A percentile compares a stretch with the other conserved stretches of the same genome.
Evolutionary conservation across 2,888 invertebrate species (phyloP).

Genomic region (Spodoptera exigua): DNA sequence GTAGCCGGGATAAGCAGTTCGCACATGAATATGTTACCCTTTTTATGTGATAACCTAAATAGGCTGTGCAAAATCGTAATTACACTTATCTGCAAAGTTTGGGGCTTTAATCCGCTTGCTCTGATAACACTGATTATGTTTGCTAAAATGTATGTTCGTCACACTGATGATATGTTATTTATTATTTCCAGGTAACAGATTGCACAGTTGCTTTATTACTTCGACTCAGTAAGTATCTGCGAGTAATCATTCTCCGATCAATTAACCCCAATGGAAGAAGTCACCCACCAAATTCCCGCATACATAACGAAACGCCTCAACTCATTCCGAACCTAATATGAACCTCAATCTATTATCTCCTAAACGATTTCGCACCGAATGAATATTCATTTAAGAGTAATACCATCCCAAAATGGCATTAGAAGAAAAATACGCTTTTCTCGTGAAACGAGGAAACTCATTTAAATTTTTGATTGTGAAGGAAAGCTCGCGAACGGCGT

Average conservation of each 20-base stretch:
- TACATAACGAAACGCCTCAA: constrained; percentile 80
- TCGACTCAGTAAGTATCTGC: constrained; percentile 50
- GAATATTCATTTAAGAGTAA: constrained; percentile 88
- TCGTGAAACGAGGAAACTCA: constrained; percentile 79
- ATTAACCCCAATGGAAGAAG: constrained; percentile 69
- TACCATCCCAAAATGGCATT: constrained; percentile 85
- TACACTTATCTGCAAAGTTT: constrained; percentile 36
- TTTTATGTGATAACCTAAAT: constrained; percentile 34
- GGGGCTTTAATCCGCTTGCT: constrained; percentile 14
- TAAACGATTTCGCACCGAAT: constrained; percentile 87
- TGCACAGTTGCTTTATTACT: constrained; percentile 24
- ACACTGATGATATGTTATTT: constrained; percentile 21
- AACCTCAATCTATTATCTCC: constrained; percentile 86
- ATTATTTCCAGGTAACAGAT: constrained; percentile 53
- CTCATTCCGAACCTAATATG: constrained; percentile 83
- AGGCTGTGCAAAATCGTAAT: constrained; percentile 31
- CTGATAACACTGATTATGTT: constrained; percentile 45
- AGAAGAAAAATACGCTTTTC: constrained; percentile 77
- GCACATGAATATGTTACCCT: constrained; percentile 27
- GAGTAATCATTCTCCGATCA: constrained; percentile 57
- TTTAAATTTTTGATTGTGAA: constrained; percentile 87
- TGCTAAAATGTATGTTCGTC: constrained; percentile 19
- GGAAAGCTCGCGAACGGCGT: constrained; percentile 69
- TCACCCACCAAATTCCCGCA: constrained; percentile 71
- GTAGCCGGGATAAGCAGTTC: background rate